Evolutionary conservation across 2,113 vertebrate species (phyloP), one percentile per base, ranked within the genome.

Genomic region (Sialia sialis): DNA sequence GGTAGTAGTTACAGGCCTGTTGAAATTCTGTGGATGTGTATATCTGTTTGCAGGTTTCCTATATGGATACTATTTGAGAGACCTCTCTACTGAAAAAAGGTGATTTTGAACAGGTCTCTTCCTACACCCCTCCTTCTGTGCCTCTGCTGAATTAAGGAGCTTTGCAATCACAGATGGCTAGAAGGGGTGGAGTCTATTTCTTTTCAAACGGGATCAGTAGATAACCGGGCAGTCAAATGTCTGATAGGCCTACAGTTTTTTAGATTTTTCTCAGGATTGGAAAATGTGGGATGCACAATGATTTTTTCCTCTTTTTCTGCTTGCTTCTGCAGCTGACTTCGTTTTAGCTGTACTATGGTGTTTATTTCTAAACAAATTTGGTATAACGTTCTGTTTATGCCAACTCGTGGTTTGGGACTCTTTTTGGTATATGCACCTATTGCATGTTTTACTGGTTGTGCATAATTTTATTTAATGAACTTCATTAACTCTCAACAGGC

Each of bases 31-130:
- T 54, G 34, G 76, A 38, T 86, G 16, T 87, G 72, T 85, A 86
- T 95, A 19, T 69, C 66, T 94, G 7, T 79, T 82, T 22, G 68
- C 76, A 88, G 70, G 68, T 78, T 78, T 92, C 54, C 74, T 46
- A 2, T 34, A 30, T 16, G 30, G 54, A 21, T 13, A 5, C 13
- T 82, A 1, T 16, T 30, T 56, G 70, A 87, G 93, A 69, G 66
- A 75, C 82, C 70, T 36, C 69, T 68, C 3, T 58, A 22, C 83
- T 92, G 84, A 83, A 75, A 92, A 62, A 93, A 95, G 75, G 72
- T 73, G 93, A 81, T 85, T 97, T 69, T 60, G 86, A 55, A 60
- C 63, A 56, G 78, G 75, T 87, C 69, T 93, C 29, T 26, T 84
- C 49, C 78, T 21, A 7, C 2, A 11, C 3, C 5, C 8, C 7